phyloP scores from a whole-genome alignment of 2,888 invertebrate species.

The Pristionchus entomophagus region DNA sequence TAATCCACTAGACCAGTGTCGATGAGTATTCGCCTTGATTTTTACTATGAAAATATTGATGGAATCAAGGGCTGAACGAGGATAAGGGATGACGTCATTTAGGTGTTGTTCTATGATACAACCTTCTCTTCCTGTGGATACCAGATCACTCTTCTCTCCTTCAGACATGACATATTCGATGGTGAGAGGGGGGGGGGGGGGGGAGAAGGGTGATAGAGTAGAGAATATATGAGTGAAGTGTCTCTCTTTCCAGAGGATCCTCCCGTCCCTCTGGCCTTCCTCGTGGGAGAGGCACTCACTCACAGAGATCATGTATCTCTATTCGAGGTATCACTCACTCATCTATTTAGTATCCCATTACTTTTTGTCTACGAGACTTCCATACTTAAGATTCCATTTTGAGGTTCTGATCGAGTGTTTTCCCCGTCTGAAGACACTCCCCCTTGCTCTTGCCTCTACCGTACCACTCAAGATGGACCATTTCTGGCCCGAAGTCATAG shows the following conservation, averaged over 20 bases:
- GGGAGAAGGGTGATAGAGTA: no score
- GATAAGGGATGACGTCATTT: background rate
- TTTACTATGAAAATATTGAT: no score
- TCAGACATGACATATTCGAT: constrained; percentile 47
- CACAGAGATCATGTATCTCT: constrained; percentile 23
- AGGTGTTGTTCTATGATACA: constrained; percentile 46
- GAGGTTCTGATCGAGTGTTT: constrained; percentile 42
- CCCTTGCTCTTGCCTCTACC: constrained; percentile 39
- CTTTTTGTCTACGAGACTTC: background rate
- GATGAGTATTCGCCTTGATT: no score
- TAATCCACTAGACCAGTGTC: no score
- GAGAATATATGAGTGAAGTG: no score
- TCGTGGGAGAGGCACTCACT: constrained; percentile 44
- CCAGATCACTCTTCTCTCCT: constrained; percentile 30
- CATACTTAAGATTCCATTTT: background rate
- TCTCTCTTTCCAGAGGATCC: constrained; percentile 35
- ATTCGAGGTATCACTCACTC: constrained; percentile 38
- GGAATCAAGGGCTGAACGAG: no score
- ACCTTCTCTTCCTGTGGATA: constrained; percentile 39
- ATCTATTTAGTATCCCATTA: background rate
- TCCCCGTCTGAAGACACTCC: constrained; percentile 35
- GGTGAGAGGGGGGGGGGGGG: background rate
- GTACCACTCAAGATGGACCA: constrained; percentile 30
- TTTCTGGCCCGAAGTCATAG: constrained; percentile 42
- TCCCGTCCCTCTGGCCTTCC: constrained; percentile 40